These are phyloP conservation scores for Limenitis camilla DNA, from an alignment of 2,888 invertebrate genomes.

Conservation along the genomic window DNA sequence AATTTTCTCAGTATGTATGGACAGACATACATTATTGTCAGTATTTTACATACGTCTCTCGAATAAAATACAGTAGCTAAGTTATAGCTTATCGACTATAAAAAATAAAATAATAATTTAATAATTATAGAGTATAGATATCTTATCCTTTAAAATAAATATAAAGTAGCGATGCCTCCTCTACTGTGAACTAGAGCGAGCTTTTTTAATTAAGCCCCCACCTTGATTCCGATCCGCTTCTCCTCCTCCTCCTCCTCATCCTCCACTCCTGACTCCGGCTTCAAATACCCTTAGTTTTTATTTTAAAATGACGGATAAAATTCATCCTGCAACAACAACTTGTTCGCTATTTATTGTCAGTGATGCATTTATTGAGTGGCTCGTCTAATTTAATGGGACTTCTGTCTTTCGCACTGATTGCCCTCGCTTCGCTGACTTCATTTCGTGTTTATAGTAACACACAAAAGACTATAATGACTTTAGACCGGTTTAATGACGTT, in stretches of 20 bases:
- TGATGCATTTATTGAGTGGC: background rate
- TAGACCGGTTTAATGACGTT: too few species aligned
- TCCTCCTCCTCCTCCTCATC: slow-evolving; percentile 16
- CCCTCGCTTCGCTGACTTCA: too few species aligned
- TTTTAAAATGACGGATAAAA: slow-evolving; percentile 9
- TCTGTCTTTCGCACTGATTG: background rate
- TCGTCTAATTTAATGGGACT: background rate
- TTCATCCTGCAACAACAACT: background rate
- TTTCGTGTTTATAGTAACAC: too few species aligned
- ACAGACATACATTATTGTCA: too few species aligned
- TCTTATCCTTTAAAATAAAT: slow-evolving; percentile 18
- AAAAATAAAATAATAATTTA: background rate
- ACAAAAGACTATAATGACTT: too few species aligned
- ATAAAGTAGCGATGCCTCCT: background rate
- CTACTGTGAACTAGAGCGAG: slow-evolving; percentile 24
- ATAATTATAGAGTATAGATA: background rate
- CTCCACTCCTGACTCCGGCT: slow-evolving; percentile 7
- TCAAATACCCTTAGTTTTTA: slow-evolving; percentile 10
- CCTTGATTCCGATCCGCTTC: slow-evolving; percentile 19
- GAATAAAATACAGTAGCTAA: too few species aligned
- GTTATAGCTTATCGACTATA: too few species aligned
- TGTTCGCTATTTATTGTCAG: background rate
- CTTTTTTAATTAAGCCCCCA: slow-evolving; percentile 29
- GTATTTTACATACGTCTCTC: too few species aligned
- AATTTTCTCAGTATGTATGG: too few species aligned